Conservation (phyloP, 64 coral and sea anemone species). For the Dendronephthya gigantea region DNA sequence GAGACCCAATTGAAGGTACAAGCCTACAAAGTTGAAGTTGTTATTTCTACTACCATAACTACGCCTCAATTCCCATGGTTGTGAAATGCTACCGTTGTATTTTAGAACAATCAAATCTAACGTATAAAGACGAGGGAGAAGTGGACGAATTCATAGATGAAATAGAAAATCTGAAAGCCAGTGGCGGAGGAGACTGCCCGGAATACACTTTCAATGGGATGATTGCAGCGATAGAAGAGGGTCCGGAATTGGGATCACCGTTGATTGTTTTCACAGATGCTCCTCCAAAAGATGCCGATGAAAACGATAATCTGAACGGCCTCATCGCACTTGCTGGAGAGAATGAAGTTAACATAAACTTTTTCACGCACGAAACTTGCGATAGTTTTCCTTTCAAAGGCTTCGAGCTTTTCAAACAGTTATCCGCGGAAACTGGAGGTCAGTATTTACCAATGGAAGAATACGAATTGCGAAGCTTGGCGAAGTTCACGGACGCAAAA, state of each 20-base stretch:
- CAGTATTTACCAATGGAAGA: background rate
- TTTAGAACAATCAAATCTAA: background rate
- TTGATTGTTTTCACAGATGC: background rate
- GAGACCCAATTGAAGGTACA: background rate
- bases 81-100: background rate
- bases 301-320: background rate
- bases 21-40: no score
- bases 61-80: no score
- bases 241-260: background rate
- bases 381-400: background rate
- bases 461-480: background rate
- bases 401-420: background rate
- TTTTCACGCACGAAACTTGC: background rate
- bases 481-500: background rate
- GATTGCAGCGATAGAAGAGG: background rate
- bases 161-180: background rate
- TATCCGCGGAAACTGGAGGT: background rate
- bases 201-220: background rate
- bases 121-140: background rate
- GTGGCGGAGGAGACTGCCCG: background rate
- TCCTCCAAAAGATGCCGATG: background rate
- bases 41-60: no score
- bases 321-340: background rate
- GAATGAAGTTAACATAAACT: background rate
- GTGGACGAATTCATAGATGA: background rate